A percentile compares a stretch with the other conserved stretches of the same genome.
phyloP scores from a whole-genome alignment of 2,797 vertebrate species.

The Oreortyx pictus region DNA sequence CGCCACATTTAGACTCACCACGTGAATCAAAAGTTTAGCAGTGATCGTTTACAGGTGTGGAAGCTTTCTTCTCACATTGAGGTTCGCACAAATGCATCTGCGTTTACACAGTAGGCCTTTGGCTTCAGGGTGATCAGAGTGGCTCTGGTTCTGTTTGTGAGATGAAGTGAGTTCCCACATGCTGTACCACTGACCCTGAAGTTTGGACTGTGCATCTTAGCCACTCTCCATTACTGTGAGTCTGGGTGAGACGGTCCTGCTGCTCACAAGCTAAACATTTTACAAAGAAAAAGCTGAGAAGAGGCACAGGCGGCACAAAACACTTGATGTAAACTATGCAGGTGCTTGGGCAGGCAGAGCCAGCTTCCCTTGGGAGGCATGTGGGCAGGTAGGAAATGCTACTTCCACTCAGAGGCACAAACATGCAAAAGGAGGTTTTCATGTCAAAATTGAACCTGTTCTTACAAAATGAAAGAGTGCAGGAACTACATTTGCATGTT shows the following conservation, averaged over 20 bases:
- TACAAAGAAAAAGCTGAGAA: conserved; percentile 15
- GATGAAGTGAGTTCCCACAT: conserved; percentile 39
- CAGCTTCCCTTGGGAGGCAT: background rate
- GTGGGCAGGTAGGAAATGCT: background rate
- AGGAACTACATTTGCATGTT: background rate
- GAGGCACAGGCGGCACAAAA: background rate
- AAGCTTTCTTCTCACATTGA: background rate
- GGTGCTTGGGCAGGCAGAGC: background rate
- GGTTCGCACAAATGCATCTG: conserved; percentile 21
- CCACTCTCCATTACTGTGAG: background rate
- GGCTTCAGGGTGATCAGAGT: conserved; percentile 40
- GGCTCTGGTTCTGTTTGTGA: conserved; percentile 12
- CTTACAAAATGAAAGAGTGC: background rate
- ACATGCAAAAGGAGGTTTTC: background rate
- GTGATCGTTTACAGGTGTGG: background rate
- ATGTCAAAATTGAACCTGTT: background rate
- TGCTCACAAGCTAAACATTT: conserved; percentile 21
- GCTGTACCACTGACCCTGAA: conserved; percentile 30
- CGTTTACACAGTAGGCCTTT: conserved; percentile 22
- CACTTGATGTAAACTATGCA: background rate
- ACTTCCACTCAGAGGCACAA: background rate
- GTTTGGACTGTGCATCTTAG: conserved; percentile 37
- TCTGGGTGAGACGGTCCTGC: conserved; percentile 12
- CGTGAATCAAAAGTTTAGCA: conserved; percentile 24
- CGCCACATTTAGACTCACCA: background rate